These are phyloP conservation scores for Xiphophorus birchmanni DNA, from an alignment of 2,797 vertebrate species.

Conservation along the genomic window DNA sequence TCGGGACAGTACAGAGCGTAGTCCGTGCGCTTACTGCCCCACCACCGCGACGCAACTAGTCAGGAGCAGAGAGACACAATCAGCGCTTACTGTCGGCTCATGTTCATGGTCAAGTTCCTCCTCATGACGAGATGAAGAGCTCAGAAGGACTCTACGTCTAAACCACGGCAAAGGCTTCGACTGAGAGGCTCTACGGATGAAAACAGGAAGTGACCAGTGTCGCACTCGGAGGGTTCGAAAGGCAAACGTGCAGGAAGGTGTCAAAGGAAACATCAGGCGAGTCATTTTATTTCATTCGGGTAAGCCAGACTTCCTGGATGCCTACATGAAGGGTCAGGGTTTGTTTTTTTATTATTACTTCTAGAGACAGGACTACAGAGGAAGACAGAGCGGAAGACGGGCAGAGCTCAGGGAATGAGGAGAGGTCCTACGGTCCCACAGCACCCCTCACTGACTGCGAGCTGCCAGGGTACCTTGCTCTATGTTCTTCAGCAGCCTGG, in stretches of 20 bases:
- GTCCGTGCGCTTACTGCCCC: slow-evolving; percentile 93
- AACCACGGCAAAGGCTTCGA: not conserved
- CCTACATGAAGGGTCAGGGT: slow-evolving; percentile 4
- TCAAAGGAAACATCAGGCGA: not conserved
- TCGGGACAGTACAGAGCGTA: slow-evolving; percentile 93
- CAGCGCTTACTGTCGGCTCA: not conserved
- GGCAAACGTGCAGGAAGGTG: slow-evolving; percentile 1
- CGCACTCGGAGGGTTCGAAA: slow-evolving; percentile 18
- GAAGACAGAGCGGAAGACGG: slow-evolving; percentile 36
- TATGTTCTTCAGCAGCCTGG: slow-evolving; percentile 68
- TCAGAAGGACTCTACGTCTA: not conserved
- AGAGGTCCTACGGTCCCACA: slow-evolving; percentile 8
- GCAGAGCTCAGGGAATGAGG: slow-evolving; percentile 39
- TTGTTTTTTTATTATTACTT: not conserved
- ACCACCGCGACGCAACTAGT: slow-evolving; percentile 91
- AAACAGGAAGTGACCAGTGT: not conserved
- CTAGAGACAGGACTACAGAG: slow-evolving; percentile 15
- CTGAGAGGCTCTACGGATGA: slow-evolving; percentile 2
- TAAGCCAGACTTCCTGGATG: slow-evolving; percentile 24
- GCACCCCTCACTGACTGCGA: slow-evolving; percentile 49
- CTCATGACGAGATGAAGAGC: not conserved
- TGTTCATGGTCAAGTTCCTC: not conserved
- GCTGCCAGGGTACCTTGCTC: slow-evolving; percentile 78
- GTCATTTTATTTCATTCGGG: slow-evolving; percentile 7
- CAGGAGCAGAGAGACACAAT: not conserved